Evolutionary conservation across 2,888 invertebrate species (phyloP), one percentile per base, ranked within the genome.

Genomic region (Drosophila antonietae): DNA sequence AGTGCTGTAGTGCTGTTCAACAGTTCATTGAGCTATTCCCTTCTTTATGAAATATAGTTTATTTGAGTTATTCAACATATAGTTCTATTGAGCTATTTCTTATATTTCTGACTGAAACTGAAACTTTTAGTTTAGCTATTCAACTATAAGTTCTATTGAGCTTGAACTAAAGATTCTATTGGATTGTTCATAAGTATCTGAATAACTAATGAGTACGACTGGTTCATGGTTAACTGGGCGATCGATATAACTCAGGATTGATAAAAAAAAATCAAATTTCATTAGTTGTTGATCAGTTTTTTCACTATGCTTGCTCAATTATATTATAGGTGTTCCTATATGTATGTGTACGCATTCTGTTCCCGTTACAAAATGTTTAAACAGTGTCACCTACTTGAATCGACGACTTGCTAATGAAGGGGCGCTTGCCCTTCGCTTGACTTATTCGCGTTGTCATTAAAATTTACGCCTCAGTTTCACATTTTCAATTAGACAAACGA

Each of bases 341-440:
- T 5, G 31, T 55, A 12, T 1, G 41, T 44, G 7, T 44, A 35
- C 20, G 28, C n/a, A 31, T 18, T 51, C 23, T 35, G 33, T 14
- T 39, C 39, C 35, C 15, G 28, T 57, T 62, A 10, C 18, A 15
- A 35, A 18, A n/a, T 28, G 14, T 31, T 53, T 33, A 41, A 69
- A 77, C 46, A 77, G 41, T 57, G 58, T 57, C 73, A 57, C 5
- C 28, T 47, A 58, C 9, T 55, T 35, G 52, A n/a, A 44, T n/a
- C 41, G 55, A 39, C 60, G 69, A 79, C 63, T 76, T 79, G 75
- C 80, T 79, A 76, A 76, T 79, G 75, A 46, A 43, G 49, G 6
- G 28, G 57, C 47, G 51, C 33, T 20, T 73, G 81, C 39, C 71
- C 77, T 76, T 47, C 43, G 43, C 23, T 47, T 58, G 61, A 69